These are phyloP conservation scores for Cremastobaeus sp. DNA, from an alignment of 2,888 invertebrate species.

Conservation along the genomic window DNA sequence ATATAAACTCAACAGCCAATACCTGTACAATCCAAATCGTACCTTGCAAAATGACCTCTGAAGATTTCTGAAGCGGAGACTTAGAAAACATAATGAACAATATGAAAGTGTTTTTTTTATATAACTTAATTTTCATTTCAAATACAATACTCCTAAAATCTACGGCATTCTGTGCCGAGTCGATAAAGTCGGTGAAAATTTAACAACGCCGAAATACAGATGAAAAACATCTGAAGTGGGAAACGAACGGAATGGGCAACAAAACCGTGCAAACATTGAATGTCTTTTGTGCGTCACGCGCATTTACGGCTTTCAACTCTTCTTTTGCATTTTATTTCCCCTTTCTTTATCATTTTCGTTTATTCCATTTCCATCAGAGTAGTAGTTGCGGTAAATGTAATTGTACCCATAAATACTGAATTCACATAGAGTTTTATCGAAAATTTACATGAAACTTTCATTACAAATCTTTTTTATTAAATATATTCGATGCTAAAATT, in stretches of 20 bases:
- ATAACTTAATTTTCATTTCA: slow-evolving; percentile 21
- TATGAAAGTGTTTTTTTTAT: not conserved
- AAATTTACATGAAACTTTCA: too few relatives aligned
- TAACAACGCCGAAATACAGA: slow-evolving; percentile 30
- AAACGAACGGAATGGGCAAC: slow-evolving; percentile 5
- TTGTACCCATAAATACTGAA: too few relatives aligned
- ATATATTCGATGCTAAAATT: too few relatives aligned
- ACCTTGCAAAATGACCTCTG: slow-evolving; percentile 67
- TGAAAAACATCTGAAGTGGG: slow-evolving; percentile 32
- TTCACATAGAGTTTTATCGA: too few relatives aligned
- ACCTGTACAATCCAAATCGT: slow-evolving; percentile 72
- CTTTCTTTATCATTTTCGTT: not conserved
- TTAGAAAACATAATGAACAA: slow-evolving; percentile 26
- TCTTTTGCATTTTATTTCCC: slow-evolving; percentile 1
- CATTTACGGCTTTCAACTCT: slow-evolving; percentile 5
- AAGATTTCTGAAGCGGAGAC: not conserved
- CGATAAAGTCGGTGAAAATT: slow-evolving; percentile 34
- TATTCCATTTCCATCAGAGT: too few relatives aligned
- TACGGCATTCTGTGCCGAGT: slow-evolving; percentile 10
- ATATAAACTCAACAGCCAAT: too few relatives aligned
- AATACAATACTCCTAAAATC: slow-evolving; percentile 11
- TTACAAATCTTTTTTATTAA: too few relatives aligned
- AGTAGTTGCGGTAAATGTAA: too few relatives aligned
- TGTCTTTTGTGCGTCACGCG: slow-evolving; percentile 13
- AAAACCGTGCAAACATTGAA: slow-evolving; percentile 25